Base-by-base conservation (phyloP, 2,888 invertebrate species). In the Hoplodrina ambigua region DNA sequence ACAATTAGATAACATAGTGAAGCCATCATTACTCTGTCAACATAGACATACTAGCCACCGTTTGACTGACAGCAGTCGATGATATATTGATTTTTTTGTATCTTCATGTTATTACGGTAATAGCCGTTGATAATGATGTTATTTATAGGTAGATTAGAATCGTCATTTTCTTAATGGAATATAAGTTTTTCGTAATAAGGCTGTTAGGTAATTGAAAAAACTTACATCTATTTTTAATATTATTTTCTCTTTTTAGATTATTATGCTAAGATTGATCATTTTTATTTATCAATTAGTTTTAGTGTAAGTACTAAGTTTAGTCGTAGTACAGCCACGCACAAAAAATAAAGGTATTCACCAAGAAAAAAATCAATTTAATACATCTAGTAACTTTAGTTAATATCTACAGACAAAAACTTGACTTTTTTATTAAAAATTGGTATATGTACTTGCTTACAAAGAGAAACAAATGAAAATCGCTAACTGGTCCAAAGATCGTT, bases 41-140 rank as follows among this genome's bases (percentile, higher is more conserved):
- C 13, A 72, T 7, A 20, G 30, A 46, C 19, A 1, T 33, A 11
- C 17, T 0, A 20, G 6, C 37, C 37, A 37, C 37, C 37, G 4
- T 55, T 44, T 50, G 44, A 59, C 13, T 69, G 25, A 58, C 44
- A 44, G 25, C 6, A n/a, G 25, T 58, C n/a, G 50, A 69, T 52
- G 57, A 70, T 19, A 50, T 61, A 74, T 74, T 25, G 57, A 50
- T 71, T 61, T 72, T 49, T 57, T 49, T 46, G n/a, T 65, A 55
- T 8, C n/a, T 41, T 41, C 30, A 25, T 57, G 60, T 37, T 49
- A 70, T 61, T 61, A 61, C 4, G 11, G 33, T 53, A 75, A 71
- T 69, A 59, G 50, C 11, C 15, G 4, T 11, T 19, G 17, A 25
- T 69, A 54, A 68, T 50, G 15, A 58, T 65, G 44, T 19, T 58